Conservation (phyloP, 2,797 vertebrate genomes). For the Tolypeutes matacus region DNA sequence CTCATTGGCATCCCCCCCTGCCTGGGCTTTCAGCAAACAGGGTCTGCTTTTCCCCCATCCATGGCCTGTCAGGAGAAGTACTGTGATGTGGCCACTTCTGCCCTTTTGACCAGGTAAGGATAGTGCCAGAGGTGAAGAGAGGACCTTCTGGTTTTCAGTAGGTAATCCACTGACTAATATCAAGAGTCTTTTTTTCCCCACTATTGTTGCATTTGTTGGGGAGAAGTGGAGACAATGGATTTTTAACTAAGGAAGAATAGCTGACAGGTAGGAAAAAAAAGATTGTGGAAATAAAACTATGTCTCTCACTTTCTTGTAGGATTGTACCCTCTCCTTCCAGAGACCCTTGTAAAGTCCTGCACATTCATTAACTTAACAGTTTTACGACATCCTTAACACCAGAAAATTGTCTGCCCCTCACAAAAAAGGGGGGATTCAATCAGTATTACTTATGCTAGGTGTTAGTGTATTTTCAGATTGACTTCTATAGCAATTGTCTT, state of each 20-base stretch:
- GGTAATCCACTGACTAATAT: background rate
- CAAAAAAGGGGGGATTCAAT: background rate
- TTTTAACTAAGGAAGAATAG: background rate
- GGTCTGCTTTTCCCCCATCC: background rate
- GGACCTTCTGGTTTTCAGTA: background rate
- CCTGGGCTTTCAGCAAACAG: too few relatives aligned
- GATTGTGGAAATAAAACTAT: background rate
- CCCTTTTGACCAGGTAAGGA: background rate
- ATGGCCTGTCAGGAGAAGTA: background rate
- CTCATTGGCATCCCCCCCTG: background rate
- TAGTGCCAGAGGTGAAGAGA: background rate
- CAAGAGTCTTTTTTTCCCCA: background rate
- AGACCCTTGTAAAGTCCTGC: background rate
- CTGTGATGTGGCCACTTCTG: background rate
- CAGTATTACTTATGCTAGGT: background rate
- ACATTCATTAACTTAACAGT: background rate
- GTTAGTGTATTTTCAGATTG: conserved; percentile 39
- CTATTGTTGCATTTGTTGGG: background rate
- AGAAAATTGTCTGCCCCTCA: background rate
- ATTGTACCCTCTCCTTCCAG: background rate
- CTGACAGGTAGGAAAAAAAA: background rate
- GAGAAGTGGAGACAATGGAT: background rate
- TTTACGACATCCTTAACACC: background rate
- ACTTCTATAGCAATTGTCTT: conserved; percentile 41
- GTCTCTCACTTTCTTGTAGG: background rate